A percentile compares a stretch with the other conserved stretches of the same genome.
These are phyloP conservation scores for Drosophila kepulauana DNA, from an alignment of 1,140 invertebrate genomes.

Conservation along the genomic window DNA sequence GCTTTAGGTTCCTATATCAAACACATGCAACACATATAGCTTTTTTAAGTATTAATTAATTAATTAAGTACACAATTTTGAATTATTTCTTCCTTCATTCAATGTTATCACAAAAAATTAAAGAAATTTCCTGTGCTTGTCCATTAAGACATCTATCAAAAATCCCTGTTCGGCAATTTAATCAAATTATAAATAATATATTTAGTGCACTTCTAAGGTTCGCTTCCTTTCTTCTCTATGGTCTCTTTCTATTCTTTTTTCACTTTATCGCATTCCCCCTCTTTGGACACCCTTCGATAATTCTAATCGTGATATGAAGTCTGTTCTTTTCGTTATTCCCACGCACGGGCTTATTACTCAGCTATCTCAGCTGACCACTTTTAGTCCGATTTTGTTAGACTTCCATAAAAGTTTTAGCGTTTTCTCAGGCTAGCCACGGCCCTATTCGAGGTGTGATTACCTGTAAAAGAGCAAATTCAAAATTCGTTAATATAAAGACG, in stretches of 20 bases:
- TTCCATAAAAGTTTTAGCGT: slow-evolving; percentile 53
- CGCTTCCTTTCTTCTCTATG: slow-evolving; percentile 9
- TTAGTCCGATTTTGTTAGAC: slow-evolving; percentile 53
- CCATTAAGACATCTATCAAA: slow-evolving; percentile 32
- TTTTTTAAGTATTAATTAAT: slow-evolving; percentile 32
- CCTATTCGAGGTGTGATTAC: slow-evolving; percentile 64
- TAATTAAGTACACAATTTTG: slow-evolving; percentile 74
- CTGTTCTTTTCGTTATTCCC: slow-evolving; percentile 32
- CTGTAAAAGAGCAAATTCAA: slow-evolving; percentile 22
- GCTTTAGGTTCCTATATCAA: slow-evolving; percentile 29
- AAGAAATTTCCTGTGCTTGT: slow-evolving; percentile 25
- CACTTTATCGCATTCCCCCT: background rate
- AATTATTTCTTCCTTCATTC: slow-evolving; percentile 10
- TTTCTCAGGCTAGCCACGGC: slow-evolving; percentile 63
- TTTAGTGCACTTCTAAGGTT: slow-evolving; percentile 19
- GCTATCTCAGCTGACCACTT: slow-evolving; percentile 35
- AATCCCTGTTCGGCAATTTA: slow-evolving; percentile 50
- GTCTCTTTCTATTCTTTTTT: slow-evolving; percentile 3
- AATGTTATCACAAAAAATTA: slow-evolving; percentile 42
- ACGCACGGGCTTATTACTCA: slow-evolving; percentile 6
- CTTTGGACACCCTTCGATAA: background rate
- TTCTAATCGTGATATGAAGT: slow-evolving; percentile 54
- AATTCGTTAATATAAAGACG: background rate
- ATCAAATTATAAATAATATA: slow-evolving; percentile 26
- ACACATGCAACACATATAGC: slow-evolving; percentile 26